Base-by-base conservation (phyloP, 2,888 invertebrate genomes). In the Dryocosmus kuriphilus region DNA sequence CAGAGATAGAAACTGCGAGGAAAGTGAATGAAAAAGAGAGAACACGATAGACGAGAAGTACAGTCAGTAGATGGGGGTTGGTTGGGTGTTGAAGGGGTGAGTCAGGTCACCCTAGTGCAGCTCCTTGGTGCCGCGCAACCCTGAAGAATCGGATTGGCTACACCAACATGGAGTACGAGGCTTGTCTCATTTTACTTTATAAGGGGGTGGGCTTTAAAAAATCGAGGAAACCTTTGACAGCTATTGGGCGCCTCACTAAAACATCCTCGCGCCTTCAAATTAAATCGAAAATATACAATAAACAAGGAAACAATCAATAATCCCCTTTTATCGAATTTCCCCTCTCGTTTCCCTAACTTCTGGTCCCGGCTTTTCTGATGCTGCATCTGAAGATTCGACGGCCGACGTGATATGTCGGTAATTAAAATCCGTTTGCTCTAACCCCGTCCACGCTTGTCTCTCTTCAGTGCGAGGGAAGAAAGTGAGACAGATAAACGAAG, bases 231-330 rank as follows among this genome's bases (percentile, higher is more conserved):
- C 88, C 87, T 88, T 88, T 89, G 91, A 91, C 91, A 91, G 91
- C 90, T 91, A 91, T 91, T 91, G 91, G 90, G 80, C 80, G 79
- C 63, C 78, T 81, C 77, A 75, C 80, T 80, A 67, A 80, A 71
- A 80, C 77, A 76, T 83, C 81, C 77, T 79, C 77, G 79, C 78
- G 80, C 78, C 81, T 79, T 81, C 81, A 89, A 91, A 91, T 90
- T 90, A 91, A 91, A 91, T 90, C 87, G 90, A 90, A 90, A 90
- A 90, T 90, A 91, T 91, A 91, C 90, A 90, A 90, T 90, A 90
- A 90, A 90, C 90, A 89, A 88, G 90, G 85, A 88, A 87, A 90
- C 90, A 91, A 91, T 91, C 91, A 89, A 91, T 91, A 91, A 90
- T 27, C 41, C 65, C 71, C 65, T 75, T 77, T 77, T 76, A 81